Evolutionary conservation across 2,797 vertebrate genomes (phyloP), one percentile per base, ranked within the genome.

Genomic region (Cuniculus paca): DNA sequence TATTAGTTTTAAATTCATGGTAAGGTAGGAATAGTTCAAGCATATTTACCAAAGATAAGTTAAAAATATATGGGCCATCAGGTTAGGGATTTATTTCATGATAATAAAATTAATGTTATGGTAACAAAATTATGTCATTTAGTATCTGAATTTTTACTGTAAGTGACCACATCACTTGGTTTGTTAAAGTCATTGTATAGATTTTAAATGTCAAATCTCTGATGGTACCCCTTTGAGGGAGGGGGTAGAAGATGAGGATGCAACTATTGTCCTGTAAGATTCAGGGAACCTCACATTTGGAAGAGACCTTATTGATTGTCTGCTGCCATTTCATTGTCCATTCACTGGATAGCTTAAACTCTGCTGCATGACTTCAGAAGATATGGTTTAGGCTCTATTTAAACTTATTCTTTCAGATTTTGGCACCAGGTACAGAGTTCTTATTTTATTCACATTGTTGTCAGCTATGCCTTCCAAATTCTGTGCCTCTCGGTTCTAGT

Each of bases 1-100:
- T 77, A n/a, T 86, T 86, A 90, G 70, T 91, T 95, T 95, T 77
- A 82, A 61, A 42, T 54, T 95, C 22, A 83, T 54, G 16, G 52
- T 89, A 75, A 75, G 12, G 26, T 81, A 86, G 28, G 34, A 81
- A 93, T 17, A 26, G 24, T 72, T 94, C 42, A 82, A 82, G 14
- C 72, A 60, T 88, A 79, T 80, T 85, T 78, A 78, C 31, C 20
- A 4, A 86, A 89, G 50, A 52, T 17, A 92, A 85, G 31, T 74
- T 92, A 81, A 24, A 92, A 92, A 86, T 61, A 70, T 16, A 16
- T 36, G 56, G 42, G 56, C 34, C 39, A 61, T 89, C 80, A 60
- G 36, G 4, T 88, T 70, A 77, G 63, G 26, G 8, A 48, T 56
- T 95, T 88, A 91, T 85, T 96, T 89, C 79, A 58, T 58, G 72